Conservation (phyloP, 2,888 invertebrate species). For the Lutraria lutraria region DNA sequence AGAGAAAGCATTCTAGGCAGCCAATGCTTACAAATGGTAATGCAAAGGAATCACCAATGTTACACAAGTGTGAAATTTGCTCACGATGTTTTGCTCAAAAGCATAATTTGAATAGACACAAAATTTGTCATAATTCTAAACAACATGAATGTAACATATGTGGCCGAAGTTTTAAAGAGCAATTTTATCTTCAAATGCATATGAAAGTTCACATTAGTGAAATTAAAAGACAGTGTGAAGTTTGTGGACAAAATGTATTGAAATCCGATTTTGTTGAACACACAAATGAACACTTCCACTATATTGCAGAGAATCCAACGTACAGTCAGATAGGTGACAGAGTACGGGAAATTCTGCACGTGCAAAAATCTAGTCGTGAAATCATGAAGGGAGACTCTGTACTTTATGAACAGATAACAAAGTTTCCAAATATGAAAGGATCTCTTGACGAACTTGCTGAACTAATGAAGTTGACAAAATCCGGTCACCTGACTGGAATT, state of each 20-base stretch:
- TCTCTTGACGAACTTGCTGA: constrained; percentile 19
- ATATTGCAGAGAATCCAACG: constrained; percentile 57
- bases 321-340: constrained; percentile 59
- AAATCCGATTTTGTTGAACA: constrained; percentile 52
- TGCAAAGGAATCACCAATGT: constrained; percentile 28
- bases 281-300: constrained; percentile 49
- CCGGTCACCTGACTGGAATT: background rate
- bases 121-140: constrained; percentile 61
- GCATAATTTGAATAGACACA: constrained; percentile 63
- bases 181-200: constrained; percentile 66
- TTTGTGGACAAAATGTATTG: constrained; percentile 54
- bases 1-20: background rate
- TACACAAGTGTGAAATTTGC: constrained; percentile 52
- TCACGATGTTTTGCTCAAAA: constrained; percentile 47
- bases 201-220: constrained; percentile 54
- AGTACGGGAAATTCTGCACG: constrained; percentile 57
- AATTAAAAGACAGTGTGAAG: constrained; percentile 49
- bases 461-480: constrained; percentile 18
- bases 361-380: constrained; percentile 29
- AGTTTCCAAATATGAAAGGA: background rate
- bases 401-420: background rate
- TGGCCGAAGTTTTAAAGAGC: constrained; percentile 53
- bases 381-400: background rate
- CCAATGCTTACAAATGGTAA: background rate
- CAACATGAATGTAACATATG: constrained; percentile 50